phyloP scores from a whole-genome alignment of 2,888 invertebrate species.

The Blomia tropicalis region DNA sequence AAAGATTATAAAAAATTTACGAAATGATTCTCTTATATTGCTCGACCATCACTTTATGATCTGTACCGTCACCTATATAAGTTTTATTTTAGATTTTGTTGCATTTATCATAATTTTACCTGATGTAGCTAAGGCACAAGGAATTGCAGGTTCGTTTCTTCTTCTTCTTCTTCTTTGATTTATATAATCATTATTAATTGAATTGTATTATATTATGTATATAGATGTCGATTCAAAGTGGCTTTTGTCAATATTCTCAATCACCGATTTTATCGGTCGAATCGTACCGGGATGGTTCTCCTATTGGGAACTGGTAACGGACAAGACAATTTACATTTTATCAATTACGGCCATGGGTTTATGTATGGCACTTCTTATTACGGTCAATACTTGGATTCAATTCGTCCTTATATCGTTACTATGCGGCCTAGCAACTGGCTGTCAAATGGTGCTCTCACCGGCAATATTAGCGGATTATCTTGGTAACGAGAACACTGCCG shows the following conservation, averaged over 20 bases:
- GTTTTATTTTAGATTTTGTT: slow-evolving; percentile 26
- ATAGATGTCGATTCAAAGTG: slow-evolving; percentile 20
- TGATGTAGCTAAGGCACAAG: slow-evolving; percentile 15
- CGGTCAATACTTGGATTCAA: slow-evolving; percentile 1
- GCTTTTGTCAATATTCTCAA: slow-evolving; percentile 27
- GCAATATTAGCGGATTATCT: slow-evolving; percentile 29
- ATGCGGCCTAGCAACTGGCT: slow-evolving; percentile 26
- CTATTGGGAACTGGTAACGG: slow-evolving; percentile 19
- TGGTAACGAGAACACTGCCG: slow-evolving; percentile 27
- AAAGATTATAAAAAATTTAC: not conserved
- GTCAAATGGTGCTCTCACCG: slow-evolving; percentile 27
- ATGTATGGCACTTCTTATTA: slow-evolving; percentile 15
- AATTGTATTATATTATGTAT: slow-evolving; percentile 19
- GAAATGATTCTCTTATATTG: not conserved
- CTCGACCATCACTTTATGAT: slow-evolving; percentile 11
- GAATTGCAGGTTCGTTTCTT: slow-evolving; percentile 5
- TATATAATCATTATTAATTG: no score
- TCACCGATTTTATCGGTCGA: slow-evolving; percentile 28
- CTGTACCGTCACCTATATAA: slow-evolving; percentile 24
- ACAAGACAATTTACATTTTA: slow-evolving; percentile 24
- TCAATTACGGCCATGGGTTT: slow-evolving; percentile 26
- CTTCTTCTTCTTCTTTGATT: not conserved
- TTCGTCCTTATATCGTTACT: slow-evolving; percentile 21
- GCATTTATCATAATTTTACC: slow-evolving; percentile 26
- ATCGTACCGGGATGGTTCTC: slow-evolving; percentile 27